Evolutionary conservation across 2,888 invertebrate species (phyloP).

Genomic region (Papilio protenor): DNA sequence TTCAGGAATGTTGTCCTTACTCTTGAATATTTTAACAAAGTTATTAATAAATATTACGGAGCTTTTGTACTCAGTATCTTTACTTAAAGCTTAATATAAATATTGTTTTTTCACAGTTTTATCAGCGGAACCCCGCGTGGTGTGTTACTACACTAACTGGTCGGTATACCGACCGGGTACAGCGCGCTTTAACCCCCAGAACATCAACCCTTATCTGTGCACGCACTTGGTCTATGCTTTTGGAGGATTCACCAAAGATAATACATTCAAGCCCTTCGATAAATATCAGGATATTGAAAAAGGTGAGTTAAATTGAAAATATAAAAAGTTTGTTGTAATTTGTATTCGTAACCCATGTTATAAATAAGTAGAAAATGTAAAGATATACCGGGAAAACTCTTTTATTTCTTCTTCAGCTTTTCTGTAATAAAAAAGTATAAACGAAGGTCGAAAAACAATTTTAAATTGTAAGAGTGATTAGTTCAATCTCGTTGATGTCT

Average conservation of each 20-base stretch:
- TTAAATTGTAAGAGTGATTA: background rate
- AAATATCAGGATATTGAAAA: slow-evolving; percentile 98
- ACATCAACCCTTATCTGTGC: slow-evolving; percentile 97
- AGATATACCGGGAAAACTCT: too few relatives aligned
- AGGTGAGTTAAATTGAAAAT: slow-evolving; percentile 83
- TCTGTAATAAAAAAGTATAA: too few relatives aligned
- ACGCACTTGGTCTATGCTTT: slow-evolving; percentile 97
- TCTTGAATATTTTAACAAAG: background rate
- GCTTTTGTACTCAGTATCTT: slow-evolving; percentile 23
- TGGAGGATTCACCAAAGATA: slow-evolving; percentile 96
- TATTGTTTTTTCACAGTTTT: slow-evolving; percentile 55
- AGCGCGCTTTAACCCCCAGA: slow-evolving; percentile 95
- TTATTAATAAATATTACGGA: background rate
- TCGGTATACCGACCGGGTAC: slow-evolving; percentile 95
- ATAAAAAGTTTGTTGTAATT: too few relatives aligned
- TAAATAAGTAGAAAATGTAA: too few relatives aligned
- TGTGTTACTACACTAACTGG: slow-evolving; percentile 98
- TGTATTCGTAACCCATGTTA: too few relatives aligned
- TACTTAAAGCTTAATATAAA: slow-evolving; percentile 31
- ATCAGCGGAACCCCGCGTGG: slow-evolving; percentile 88
- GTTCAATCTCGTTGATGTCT: slow-evolving; percentile 19
- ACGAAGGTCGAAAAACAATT: background rate
- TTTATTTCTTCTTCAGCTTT: too few relatives aligned
- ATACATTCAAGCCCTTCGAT: slow-evolving; percentile 95
- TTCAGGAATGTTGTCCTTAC: background rate